A percentile compares a stretch with the other conserved stretches of the same genome.
Evolutionary conservation across 2,888 invertebrate genomes (phyloP).

Genomic region (Plagodis dolabraria): DNA sequence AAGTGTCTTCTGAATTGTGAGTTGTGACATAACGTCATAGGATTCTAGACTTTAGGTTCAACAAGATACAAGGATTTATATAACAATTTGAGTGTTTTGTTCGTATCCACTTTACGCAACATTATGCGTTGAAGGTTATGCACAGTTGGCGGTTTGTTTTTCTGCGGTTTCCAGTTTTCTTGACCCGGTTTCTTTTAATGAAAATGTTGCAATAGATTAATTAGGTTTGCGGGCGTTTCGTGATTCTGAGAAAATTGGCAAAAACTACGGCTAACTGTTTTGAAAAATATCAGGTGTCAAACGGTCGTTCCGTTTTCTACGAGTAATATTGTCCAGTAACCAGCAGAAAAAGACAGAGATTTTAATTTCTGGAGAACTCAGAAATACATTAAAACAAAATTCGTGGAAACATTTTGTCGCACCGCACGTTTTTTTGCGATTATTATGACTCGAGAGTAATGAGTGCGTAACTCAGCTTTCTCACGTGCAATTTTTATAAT

Average conservation of each 20-base stretch:
- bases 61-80: slow-evolving; percentile 29
- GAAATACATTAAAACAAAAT: no score
- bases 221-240: slow-evolving; percentile 54
- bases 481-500: no score
- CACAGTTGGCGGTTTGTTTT: slow-evolving; percentile 46
- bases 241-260: slow-evolving; percentile 44
- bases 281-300: slow-evolving; percentile 22
- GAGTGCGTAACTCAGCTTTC: no score
- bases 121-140: slow-evolving; percentile 62
- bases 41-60: slow-evolving; percentile 49
- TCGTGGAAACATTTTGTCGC: no score
- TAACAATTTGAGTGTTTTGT: slow-evolving; percentile 35
- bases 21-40: slow-evolving; percentile 43
- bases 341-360: no score
- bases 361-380: no score
- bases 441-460: no score
- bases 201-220: slow-evolving; percentile 72
- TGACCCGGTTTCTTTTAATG: slow-evolving; percentile 76
- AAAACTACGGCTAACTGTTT: slow-evolving; percentile 11
- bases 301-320: neutral
- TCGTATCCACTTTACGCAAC: slow-evolving; percentile 48
- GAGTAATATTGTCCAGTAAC: no score
- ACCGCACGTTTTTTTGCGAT: no score
- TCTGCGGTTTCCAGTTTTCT: slow-evolving; percentile 73
- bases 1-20: slow-evolving; percentile 35